A percentile compares a stretch with the other conserved stretches of the same genome.
These are phyloP conservation scores for Tenthredo notha DNA, from an alignment of 2,888 invertebrate species.

Conservation along the genomic window DNA sequence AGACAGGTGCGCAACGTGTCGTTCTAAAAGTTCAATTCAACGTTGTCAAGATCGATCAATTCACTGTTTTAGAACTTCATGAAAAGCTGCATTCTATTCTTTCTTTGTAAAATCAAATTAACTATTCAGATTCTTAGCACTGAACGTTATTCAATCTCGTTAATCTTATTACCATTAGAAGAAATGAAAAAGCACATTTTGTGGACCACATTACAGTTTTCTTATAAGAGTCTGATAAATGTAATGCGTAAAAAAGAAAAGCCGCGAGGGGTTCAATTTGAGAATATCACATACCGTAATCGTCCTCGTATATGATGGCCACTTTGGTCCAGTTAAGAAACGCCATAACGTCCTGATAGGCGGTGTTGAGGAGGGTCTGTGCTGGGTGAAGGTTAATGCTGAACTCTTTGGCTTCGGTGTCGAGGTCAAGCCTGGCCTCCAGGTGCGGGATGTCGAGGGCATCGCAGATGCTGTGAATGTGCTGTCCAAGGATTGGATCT, in stretches of 20 bases:
- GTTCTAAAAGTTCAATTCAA: background rate
- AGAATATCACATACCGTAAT: conserved; percentile 80
- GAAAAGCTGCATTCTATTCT: background rate
- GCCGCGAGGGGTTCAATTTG: background rate
- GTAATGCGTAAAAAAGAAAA: background rate
- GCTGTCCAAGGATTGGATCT: conserved; percentile 85
- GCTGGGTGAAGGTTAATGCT: conserved; percentile 90
- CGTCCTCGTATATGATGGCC: conserved; percentile 90
- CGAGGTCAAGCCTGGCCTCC: conserved; percentile 84
- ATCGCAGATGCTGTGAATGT: conserved; percentile 90
- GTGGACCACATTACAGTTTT: background rate
- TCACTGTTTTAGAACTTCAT: background rate
- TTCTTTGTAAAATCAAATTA: background rate
- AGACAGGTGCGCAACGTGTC: background rate
- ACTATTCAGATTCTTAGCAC: too few species aligned
- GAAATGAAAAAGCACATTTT: background rate
- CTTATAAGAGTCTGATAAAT: background rate
- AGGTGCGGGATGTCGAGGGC: conserved; percentile 90
- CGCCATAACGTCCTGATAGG: conserved; percentile 88
- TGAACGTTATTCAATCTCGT: background rate
- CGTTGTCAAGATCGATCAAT: background rate
- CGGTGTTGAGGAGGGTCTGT: conserved; percentile 85
- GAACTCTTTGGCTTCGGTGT: conserved; percentile 83
- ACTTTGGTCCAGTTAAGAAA: conserved; percentile 91
- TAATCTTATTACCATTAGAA: background rate